phyloP scores from a whole-genome alignment of 1,140 invertebrate genomes.

The Maniola jurtina region DNA sequence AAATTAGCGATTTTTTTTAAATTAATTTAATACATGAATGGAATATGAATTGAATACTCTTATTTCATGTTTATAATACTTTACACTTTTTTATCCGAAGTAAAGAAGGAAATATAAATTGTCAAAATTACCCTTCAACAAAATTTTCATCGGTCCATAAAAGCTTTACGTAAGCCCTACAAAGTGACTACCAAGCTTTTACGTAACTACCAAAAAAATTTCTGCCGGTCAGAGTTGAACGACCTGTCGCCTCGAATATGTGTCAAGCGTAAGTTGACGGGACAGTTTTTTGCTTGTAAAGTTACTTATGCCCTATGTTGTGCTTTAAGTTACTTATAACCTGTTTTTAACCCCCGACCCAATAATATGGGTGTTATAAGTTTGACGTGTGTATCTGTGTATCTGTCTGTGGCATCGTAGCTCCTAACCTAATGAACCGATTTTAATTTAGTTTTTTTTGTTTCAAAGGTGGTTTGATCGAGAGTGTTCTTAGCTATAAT shows the following conservation, averaged over 20 bases:
- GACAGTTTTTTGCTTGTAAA: slow-evolving; percentile 30
- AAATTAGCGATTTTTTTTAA: too few species aligned
- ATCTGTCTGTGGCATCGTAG: too few species aligned
- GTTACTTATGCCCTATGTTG: slow-evolving; percentile 1
- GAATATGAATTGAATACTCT: too few species aligned
- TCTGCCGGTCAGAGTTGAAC: slow-evolving; percentile 30
- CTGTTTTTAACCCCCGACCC: background rate
- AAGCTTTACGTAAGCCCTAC: slow-evolving; percentile 7
- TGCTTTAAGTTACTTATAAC: background rate
- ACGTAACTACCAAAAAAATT: slow-evolving; percentile 27
- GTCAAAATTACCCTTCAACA: background rate
- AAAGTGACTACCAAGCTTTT: slow-evolving; percentile 12
- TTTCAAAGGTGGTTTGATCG: too few species aligned
- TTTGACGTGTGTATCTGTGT: too few species aligned
- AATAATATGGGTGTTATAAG: too few species aligned
- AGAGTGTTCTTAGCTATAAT: too few species aligned
- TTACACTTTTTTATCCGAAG: background rate
- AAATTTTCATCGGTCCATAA: slow-evolving; percentile 2
- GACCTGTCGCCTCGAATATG: slow-evolving; percentile 34
- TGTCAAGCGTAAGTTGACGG: slow-evolving; percentile 36
- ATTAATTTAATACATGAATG: too few species aligned
- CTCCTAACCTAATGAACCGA: too few species aligned
- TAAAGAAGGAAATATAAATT: slow-evolving; percentile 8
- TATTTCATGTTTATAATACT: too few species aligned
- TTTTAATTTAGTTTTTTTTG: too few species aligned